phyloP scores from a whole-genome alignment of 1,140 invertebrate genomes.

The Aphelinus certus region DNA sequence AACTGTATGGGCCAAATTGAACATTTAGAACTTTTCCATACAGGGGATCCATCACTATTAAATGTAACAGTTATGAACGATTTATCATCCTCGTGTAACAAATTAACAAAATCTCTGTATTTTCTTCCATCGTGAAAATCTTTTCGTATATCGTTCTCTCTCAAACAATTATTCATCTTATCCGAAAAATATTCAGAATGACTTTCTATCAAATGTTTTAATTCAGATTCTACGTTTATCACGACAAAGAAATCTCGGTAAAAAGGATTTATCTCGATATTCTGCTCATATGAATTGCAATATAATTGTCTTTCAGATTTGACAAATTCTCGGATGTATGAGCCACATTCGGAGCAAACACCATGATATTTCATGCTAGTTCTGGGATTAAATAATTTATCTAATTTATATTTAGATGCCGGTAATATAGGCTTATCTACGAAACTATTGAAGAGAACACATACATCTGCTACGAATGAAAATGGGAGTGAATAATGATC shows the following conservation, averaged over 20 bases:
- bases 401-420: conserved; percentile 2
- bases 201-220: too few relatives aligned
- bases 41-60: conserved; percentile 38
- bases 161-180: too few relatives aligned
- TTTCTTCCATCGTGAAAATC: too few relatives aligned
- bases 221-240: background rate
- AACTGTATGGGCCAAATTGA: conserved; percentile 37
- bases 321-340: conserved; percentile 6
- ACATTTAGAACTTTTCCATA: conserved; percentile 32
- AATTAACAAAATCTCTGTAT: too few relatives aligned
- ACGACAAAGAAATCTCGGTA: conserved; percentile 13
- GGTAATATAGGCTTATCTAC: conserved; percentile 11
- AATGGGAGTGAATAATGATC: too few relatives aligned
- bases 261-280: conserved; percentile 6
- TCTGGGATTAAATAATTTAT: background rate
- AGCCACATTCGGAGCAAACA: conserved; percentile 11
- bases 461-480: too few relatives aligned
- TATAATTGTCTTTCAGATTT: background rate
- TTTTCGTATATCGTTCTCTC: too few relatives aligned
- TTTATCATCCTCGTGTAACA: too few relatives aligned
- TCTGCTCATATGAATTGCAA: background rate
- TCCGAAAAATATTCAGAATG: background rate
- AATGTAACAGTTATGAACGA: conserved; percentile 19
- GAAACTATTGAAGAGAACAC: conserved; percentile 10
- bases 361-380: conserved; percentile 14